Base-by-base conservation (phyloP, 2,888 invertebrate genomes). In the Epinotia demarniana region DNA sequence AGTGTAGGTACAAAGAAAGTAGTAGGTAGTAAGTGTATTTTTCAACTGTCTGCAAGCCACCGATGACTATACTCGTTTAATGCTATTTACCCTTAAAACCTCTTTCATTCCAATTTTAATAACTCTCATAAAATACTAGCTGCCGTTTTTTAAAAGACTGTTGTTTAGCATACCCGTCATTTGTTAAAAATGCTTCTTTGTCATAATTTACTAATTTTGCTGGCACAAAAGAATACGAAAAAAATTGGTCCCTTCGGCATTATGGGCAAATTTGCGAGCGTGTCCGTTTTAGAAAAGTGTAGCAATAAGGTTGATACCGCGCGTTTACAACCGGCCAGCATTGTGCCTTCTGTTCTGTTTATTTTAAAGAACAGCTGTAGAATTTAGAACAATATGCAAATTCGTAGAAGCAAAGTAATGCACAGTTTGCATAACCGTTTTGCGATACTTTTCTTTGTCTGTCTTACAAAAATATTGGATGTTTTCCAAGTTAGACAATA, bases 381-480 rank as follows among this genome's bases (percentile, higher is more conserved):
- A 85, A 84, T 87, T 88, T 84, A 81, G 80, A 81, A 81, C 84
- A 86, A 88, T 90, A 90, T 91, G 88, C 84, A 88, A 90, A 90
- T 93, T 92, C 92, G 87, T 80, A 87, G 93, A 92, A 92, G 79
- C 81, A 81, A 79, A 80, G 76, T 67, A 64, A 73, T 81, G 80
- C 80, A 81, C 78, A 82, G 78, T 85, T 91, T 89, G 87, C 89
- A 83, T 87, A 89, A 91, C 89, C 84, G 86, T 89, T 87, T 86
- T 81, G 80, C 82, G 72, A 80, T 60, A 63, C 46, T 77, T 70
- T 82, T 75, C 80, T 80, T 84, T 80, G 80, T 81, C 77, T 79
- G 68, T 72, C 76, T 77, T 16, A 58, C 19, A 67, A 18, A 69
- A 60, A 74, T 67, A 70, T 2, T 53, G 27, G n/a, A 61, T 5